Evolutionary conservation across 1,140 invertebrate genomes (phyloP).

Genomic region (Ctenoplectra terminalis): DNA sequence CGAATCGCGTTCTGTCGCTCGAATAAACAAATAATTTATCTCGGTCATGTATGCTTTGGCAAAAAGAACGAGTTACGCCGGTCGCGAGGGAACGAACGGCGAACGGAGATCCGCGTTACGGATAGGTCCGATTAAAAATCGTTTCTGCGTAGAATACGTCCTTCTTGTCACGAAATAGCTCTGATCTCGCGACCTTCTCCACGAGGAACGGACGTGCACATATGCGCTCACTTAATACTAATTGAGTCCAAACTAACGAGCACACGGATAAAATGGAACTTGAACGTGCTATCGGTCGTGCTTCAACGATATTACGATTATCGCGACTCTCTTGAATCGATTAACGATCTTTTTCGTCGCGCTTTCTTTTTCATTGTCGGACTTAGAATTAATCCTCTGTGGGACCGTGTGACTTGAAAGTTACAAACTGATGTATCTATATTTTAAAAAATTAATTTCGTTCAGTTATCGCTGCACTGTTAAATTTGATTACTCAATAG

Average conservation of each 20-base stretch:
- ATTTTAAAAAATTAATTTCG: too few species aligned
- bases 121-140: not conserved
- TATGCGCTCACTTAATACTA: slow-evolving; percentile 38
- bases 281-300: slow-evolving; percentile 8
- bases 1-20: not conserved
- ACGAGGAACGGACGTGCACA: slow-evolving; percentile 14
- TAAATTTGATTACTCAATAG: too few species aligned
- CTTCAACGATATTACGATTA: slow-evolving; percentile 6
- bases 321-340: too few species aligned
- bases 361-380: not conserved
- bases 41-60: not conserved
- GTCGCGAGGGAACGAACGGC: not conserved
- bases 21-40: not conserved
- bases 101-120: not conserved
- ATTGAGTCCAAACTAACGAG: slow-evolving; percentile 37
- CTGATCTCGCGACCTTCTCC: slow-evolving; percentile 35
- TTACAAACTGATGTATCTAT: too few species aligned
- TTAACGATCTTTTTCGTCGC: too few species aligned
- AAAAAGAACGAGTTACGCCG: not conserved
- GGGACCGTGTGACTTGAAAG: too few species aligned
- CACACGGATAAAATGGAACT: slow-evolving; percentile 24
- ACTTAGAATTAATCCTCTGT: too few species aligned
- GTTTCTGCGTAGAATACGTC: not conserved
- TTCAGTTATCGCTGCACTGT: too few species aligned
- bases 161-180: slow-evolving; percentile 2